Evolutionary conservation across 2,113 vertebrate genomes (phyloP).

Genomic region (Ibidorhyncha struthersii): DNA sequence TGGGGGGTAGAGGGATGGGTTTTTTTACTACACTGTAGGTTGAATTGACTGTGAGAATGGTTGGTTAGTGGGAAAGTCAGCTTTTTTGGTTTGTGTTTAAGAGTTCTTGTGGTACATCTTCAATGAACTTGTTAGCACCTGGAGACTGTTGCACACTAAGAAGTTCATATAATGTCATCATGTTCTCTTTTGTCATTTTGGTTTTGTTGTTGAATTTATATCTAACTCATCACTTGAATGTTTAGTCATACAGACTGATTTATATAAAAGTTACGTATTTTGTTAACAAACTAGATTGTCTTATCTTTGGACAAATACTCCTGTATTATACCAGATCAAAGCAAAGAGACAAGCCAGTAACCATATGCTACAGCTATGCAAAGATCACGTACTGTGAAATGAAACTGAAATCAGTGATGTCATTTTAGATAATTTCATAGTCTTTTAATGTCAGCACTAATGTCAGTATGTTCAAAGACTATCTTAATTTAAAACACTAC

Average conservation of each 20-base stretch:
- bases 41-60: background rate
- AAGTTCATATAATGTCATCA: background rate
- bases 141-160: background rate
- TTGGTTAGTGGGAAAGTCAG: background rate
- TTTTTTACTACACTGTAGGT: background rate
- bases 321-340: too few relatives aligned
- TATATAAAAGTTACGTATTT: background rate
- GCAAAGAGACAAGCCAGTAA: background rate
- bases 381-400: background rate
- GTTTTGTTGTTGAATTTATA: background rate
- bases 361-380: background rate
- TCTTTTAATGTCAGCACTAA: background rate
- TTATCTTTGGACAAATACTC: too few relatives aligned
- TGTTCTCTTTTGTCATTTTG: background rate
- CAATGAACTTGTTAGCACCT: background rate
- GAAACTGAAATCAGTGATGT: background rate
- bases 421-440: background rate
- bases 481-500: background rate
- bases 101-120: background rate
- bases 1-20: background rate
- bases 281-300: background rate
- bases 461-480: background rate
- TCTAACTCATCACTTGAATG: background rate
- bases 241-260: background rate
- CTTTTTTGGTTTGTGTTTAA: background rate